Percentiles rank a stretch among this genome's conserved stretches.
phyloP scores from a whole-genome alignment of 1,140 invertebrate genomes.

The Yoshiicerus persimilis region DNA sequence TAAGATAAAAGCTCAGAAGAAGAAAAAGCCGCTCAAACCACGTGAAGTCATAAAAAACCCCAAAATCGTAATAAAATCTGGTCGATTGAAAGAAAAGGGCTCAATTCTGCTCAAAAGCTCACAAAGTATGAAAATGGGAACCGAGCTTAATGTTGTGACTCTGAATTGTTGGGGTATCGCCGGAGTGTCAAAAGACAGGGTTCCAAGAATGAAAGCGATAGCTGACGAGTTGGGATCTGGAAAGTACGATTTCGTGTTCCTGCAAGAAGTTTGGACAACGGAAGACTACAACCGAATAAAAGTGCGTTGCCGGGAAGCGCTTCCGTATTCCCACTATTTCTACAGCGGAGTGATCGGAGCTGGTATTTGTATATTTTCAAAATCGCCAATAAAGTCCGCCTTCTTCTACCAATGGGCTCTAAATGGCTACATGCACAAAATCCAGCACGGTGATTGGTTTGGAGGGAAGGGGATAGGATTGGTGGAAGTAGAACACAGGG shows the following conservation, averaged over 20 bases:
- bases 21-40: background rate
- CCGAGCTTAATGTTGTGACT: slow-evolving; percentile 55
- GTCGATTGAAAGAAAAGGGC: background rate
- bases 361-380: slow-evolving; percentile 87
- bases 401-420: slow-evolving; percentile 89
- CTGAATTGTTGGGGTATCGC: slow-evolving; percentile 75
- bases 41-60: background rate
- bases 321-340: slow-evolving; percentile 90
- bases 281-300: slow-evolving; percentile 73
- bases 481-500: slow-evolving; percentile 70
- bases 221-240: slow-evolving; percentile 68
- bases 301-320: slow-evolving; percentile 60
- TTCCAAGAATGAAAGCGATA: slow-evolving; percentile 75
- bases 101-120: background rate
- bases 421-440: slow-evolving; percentile 95
- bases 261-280: slow-evolving; percentile 90
- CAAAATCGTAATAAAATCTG: background rate
- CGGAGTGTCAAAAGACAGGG: slow-evolving; percentile 73
- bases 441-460: slow-evolving; percentile 97
- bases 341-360: slow-evolving; percentile 90
- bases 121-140: slow-evolving; percentile 45
- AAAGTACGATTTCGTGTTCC: slow-evolving; percentile 81
- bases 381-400: slow-evolving; percentile 80
- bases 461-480: slow-evolving; percentile 94
- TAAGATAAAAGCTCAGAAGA: background rate